Conservation (phyloP, 2,797 vertebrate genomes). For the Coregonus ussuriensis region DNA sequence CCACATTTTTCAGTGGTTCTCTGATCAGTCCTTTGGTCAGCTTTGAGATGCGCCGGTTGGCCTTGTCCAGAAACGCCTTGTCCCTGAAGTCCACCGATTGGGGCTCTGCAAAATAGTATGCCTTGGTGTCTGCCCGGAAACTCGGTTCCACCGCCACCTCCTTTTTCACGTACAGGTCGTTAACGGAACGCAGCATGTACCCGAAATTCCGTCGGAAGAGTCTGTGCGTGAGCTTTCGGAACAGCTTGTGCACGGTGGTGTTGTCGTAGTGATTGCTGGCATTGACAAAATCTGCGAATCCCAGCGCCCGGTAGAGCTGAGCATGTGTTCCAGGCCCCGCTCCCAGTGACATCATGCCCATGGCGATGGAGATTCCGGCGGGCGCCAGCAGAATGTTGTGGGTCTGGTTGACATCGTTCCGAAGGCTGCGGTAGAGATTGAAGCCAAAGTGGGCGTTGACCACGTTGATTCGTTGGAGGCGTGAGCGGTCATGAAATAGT, state of each 20-base stretch:
- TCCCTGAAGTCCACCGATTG: slow-evolving; percentile 88
- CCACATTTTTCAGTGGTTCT: slow-evolving; percentile 85
- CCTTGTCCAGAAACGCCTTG: slow-evolving; percentile 82
- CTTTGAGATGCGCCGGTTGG: slow-evolving; percentile 87
- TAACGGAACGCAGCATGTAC: slow-evolving; percentile 89
- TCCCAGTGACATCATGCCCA: slow-evolving; percentile 94
- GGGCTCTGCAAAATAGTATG: slow-evolving; percentile 90
- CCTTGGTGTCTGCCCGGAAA: slow-evolving; percentile 83
- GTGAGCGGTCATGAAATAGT: slow-evolving; percentile 87
- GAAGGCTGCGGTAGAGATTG: slow-evolving; percentile 86
- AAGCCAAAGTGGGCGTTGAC: slow-evolving; percentile 91
- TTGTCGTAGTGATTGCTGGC: slow-evolving; percentile 90
- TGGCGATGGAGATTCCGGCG: slow-evolving; percentile 91
- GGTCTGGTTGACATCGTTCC: slow-evolving; percentile 76
- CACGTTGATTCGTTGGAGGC: slow-evolving; percentile 90
- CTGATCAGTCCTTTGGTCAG: slow-evolving; percentile 93
- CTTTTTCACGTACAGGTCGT: slow-evolving; percentile 87
- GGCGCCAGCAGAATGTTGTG: slow-evolving; percentile 94
- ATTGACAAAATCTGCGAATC: slow-evolving; percentile 90
- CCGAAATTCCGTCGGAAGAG: slow-evolving; percentile 96
- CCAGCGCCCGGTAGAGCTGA: slow-evolving; percentile 83
- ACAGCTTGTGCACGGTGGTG: slow-evolving; percentile 91
- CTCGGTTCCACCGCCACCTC: slow-evolving; percentile 75
- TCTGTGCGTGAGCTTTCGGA: slow-evolving; percentile 92
- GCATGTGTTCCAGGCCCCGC: slow-evolving; percentile 77